phyloP scores from a whole-genome alignment of 92 coral and sea anemone genomes.

The Bergia sp. region DNA sequence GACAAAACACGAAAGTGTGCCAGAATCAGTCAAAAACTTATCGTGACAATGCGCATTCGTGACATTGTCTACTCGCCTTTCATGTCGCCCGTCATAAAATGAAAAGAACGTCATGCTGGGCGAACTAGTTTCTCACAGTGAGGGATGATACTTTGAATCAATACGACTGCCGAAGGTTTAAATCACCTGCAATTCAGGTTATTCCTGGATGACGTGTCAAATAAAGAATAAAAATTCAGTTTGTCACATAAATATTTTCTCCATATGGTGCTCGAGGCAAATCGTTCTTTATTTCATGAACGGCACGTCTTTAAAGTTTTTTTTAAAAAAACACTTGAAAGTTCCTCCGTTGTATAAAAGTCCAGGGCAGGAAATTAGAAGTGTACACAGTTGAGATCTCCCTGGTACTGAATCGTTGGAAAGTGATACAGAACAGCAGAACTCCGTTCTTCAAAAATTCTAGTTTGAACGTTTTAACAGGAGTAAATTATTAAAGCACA shows the following conservation, averaged over 20 bases:
- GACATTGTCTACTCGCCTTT: conserved; percentile 5
- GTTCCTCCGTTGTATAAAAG: not conserved
- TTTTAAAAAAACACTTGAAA: not conserved
- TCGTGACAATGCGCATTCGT: not conserved
- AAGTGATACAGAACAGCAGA: not conserved
- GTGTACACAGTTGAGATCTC: not conserved
- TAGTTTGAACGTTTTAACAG: not conserved
- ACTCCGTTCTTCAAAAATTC: not conserved
- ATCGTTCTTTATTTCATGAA: conserved; percentile 1
- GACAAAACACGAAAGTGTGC: not conserved
- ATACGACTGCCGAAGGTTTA: not conserved
- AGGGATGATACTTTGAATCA: not conserved
- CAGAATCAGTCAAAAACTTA: not conserved
- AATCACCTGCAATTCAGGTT: conserved; percentile 1
- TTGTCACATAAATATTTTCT: not conserved
- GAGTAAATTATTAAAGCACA: not conserved
- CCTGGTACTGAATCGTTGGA: not conserved
- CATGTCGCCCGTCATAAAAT: not conserved
- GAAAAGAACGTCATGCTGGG: not conserved
- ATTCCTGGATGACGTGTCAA: not conserved
- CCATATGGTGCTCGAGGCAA: not conserved
- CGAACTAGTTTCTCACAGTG: not conserved
- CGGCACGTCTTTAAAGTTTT: not conserved
- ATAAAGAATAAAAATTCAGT: not conserved
- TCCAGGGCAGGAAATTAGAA: not conserved